Percentiles rank a stretch among this genome's conserved stretches.
These are phyloP conservation scores for Polyommatus iphigenia DNA, from an alignment of 2,888 invertebrate species.

Conservation along the genomic window DNA sequence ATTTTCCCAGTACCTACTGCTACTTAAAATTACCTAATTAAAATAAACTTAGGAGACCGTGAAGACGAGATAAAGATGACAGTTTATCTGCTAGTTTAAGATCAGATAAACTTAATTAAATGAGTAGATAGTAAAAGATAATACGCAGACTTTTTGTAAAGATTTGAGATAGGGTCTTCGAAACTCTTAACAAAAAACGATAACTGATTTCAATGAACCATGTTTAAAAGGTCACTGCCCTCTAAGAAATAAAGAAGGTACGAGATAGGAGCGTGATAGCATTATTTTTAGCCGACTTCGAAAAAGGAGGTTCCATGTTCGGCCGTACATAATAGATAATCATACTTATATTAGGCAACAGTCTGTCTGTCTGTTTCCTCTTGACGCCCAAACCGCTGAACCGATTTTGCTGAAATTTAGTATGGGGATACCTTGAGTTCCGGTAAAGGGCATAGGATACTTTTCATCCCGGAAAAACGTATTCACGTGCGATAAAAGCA, in stretches of 20 bases:
- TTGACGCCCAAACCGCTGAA: no score
- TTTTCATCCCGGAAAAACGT: no score
- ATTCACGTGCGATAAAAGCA: no score
- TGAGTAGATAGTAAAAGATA: neutral
- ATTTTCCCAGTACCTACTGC: neutral
- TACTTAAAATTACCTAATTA: neutral
- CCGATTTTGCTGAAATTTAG: no score
- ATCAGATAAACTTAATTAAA: slow-evolving; percentile 4
- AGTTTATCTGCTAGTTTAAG: neutral
- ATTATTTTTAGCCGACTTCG: no score
- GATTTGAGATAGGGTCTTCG: neutral
- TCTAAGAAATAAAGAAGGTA: neutral
- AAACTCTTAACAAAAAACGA: neutral
- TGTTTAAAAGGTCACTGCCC: neutral
- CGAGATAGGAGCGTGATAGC: neutral
- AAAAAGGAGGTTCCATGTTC: no score
- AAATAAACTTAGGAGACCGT: neutral
- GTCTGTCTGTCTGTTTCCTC: no score
- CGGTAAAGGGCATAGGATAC: no score
- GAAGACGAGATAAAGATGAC: neutral
- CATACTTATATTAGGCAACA: no score
- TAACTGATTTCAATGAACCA: neutral
- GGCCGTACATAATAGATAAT: no score
- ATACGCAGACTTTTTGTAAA: neutral
- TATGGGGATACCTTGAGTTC: no score